Evolutionary conservation across 2,113 vertebrate genomes (phyloP).

Genomic region (Emydura subglobosa): DNA sequence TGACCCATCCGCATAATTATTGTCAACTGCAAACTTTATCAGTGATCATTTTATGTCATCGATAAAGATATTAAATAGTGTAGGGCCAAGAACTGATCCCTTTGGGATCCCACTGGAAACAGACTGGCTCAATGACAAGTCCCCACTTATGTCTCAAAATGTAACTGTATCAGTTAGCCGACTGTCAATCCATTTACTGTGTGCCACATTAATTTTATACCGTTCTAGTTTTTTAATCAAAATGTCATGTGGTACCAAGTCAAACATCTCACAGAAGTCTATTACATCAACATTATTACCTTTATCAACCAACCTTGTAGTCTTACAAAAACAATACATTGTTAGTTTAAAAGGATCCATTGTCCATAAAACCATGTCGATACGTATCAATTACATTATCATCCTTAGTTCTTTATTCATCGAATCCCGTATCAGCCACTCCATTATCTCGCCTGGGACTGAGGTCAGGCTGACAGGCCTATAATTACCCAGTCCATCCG

Average conservation of each 20-base stretch:
- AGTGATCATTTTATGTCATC: background rate
- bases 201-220: background rate
- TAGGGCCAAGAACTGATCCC: background rate
- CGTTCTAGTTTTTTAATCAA: background rate
- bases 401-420: background rate
- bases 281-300: no score
- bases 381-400: background rate
- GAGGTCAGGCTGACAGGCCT: background rate
- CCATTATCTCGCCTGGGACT: background rate
- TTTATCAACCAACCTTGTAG: background rate
- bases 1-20: background rate
- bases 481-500: background rate
- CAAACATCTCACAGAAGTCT: background rate
- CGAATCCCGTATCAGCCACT: background rate
- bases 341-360: background rate
- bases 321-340: background rate
- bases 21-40: background rate
- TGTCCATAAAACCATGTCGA: background rate
- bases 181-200: background rate
- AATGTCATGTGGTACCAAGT: background rate
- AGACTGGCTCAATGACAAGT: background rate
- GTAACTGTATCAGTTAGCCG: background rate
- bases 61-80: background rate
- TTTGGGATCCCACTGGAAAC: background rate
- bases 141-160: background rate